phyloP scores from a whole-genome alignment of 2,113 vertebrate genomes.

The Naja naja region DNA sequence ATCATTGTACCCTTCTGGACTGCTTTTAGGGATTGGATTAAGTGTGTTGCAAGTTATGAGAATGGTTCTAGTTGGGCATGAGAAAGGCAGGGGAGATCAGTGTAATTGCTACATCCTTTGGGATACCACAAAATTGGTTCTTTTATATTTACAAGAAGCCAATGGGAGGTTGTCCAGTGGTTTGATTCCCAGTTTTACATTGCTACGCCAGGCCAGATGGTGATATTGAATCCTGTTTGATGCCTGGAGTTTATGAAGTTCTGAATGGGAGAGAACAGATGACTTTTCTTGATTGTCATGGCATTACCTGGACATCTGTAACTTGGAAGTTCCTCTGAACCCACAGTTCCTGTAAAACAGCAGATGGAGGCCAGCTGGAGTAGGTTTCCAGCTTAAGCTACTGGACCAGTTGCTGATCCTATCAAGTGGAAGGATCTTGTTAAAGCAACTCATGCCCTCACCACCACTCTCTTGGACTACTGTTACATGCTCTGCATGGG shows the following conservation, averaged over 20 bases:
- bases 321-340: not conserved
- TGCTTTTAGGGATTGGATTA: not conserved
- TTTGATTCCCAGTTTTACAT: not conserved
- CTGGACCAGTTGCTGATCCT: not conserved
- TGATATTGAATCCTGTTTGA: not conserved
- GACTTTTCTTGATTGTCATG: not conserved
- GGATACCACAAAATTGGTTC: not conserved
- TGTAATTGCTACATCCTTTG: not conserved
- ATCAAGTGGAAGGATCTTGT: not conserved
- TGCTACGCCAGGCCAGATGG: not conserved
- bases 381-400: not conserved
- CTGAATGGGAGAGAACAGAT: not conserved
- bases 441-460: not conserved
- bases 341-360: not conserved
- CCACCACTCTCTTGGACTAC: not conserved
- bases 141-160: not conserved
- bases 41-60: not conserved
- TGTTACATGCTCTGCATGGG: not conserved
- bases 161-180: not conserved
- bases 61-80: not conserved
- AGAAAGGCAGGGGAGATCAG: not conserved
- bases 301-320: not conserved
- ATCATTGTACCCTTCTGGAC: not conserved
- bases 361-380: not conserved
- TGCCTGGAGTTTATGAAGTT: not conserved